These are phyloP conservation scores for Cygnus buccinator DNA, from an alignment of 2,113 vertebrate genomes.

Conservation along the genomic window DNA sequence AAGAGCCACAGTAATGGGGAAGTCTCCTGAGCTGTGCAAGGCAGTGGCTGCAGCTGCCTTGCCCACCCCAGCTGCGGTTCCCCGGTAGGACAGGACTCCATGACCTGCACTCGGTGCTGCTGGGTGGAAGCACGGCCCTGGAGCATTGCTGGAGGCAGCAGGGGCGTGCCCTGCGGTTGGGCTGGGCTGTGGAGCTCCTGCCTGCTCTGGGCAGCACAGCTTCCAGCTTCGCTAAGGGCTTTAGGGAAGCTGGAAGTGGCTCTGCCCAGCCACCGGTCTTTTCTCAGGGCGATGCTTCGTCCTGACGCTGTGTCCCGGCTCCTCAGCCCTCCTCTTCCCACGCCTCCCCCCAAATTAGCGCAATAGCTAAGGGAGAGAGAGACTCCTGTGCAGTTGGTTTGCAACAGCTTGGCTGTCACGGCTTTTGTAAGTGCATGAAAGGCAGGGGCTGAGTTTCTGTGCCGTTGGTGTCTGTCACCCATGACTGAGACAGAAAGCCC, in stretches of 20 bases:
- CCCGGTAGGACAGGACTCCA: rapidly evolving
- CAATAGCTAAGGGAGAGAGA: not conserved
- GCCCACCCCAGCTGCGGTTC: too few relatives aligned
- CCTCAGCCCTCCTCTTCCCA: not conserved
- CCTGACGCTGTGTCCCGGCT: not conserved
- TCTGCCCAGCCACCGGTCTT: not conserved
- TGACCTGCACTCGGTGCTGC: not conserved
- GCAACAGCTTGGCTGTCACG: not conserved
- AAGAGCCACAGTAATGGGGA: not conserved
- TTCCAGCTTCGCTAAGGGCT: not conserved
- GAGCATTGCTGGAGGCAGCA: not conserved
- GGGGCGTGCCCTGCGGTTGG: not conserved
- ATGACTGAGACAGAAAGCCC: not conserved
- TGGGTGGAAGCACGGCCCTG: not conserved
- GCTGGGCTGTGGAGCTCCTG: not conserved
- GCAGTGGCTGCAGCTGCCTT: not conserved
- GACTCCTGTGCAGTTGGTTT: not conserved
- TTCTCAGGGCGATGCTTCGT: rapidly evolving
- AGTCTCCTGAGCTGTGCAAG: not conserved
- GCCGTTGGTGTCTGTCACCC: not conserved
- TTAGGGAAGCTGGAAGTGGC: not conserved
- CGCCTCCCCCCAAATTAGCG: not conserved
- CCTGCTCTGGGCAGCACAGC: too few relatives aligned
- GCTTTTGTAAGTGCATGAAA: not conserved
- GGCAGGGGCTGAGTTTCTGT: not conserved